phyloP scores from a whole-genome alignment of 2,113 vertebrate genomes.

The Lichenostomus cassidix region DNA sequence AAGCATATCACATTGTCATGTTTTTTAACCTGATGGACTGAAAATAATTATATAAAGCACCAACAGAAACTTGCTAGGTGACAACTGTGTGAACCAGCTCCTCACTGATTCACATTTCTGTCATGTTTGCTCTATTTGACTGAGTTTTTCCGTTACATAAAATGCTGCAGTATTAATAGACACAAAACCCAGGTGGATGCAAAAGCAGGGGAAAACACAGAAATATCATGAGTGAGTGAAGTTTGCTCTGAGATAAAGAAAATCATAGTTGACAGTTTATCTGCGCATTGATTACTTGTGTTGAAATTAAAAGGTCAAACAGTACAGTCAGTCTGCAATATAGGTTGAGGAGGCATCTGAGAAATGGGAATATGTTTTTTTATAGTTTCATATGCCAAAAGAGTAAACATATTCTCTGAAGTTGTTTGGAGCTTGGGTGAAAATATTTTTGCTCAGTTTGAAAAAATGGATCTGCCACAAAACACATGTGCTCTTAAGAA shows the following conservation, averaged over 20 bases:
- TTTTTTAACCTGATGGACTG: not conserved
- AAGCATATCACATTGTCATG: not conserved
- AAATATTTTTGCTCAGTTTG: not conserved
- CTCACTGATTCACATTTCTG: not conserved
- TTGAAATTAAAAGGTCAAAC: not conserved
- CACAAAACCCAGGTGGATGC: not conserved
- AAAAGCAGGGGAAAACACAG: not conserved
- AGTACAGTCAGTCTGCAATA: not conserved
- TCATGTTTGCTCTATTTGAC: not conserved
- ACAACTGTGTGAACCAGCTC: not conserved
- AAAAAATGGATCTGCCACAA: not conserved
- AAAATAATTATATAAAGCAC: not conserved
- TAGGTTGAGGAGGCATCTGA: not conserved
- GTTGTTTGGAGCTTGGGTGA: not conserved
- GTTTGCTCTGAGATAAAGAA: not conserved
- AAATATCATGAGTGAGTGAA: not conserved
- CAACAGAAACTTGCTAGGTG: not conserved
- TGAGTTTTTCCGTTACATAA: not conserved
- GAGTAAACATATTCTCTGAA: not conserved
- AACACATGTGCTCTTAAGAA: not conserved
- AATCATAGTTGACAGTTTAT: not conserved
- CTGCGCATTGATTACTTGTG: not conserved
- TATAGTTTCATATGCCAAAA: not conserved
- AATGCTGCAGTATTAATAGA: not conserved
- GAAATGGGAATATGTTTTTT: not conserved